These are phyloP conservation scores for Sebastes cheni DNA, from an alignment of 2,797 vertebrate genomes.

Conservation along the genomic window DNA sequence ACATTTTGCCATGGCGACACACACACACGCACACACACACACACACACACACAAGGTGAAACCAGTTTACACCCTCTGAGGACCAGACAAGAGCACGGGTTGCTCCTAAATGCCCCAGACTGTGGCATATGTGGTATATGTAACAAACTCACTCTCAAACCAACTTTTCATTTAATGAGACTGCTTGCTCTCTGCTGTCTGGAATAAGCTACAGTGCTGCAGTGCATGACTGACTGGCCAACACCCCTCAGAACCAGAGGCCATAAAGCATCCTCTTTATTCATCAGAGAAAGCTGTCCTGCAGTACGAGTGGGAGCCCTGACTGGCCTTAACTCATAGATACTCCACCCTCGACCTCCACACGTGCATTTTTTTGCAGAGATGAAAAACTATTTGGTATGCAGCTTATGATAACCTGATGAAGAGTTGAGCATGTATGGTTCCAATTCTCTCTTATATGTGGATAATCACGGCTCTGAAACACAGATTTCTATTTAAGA, in stretches of 20 bases:
- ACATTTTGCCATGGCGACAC: neutral
- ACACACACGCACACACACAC: neutral
- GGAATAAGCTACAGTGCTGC: conserved; percentile 40
- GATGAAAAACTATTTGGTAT: conserved; percentile 51
- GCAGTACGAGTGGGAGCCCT: conserved; percentile 53
- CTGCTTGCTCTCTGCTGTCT: conserved; percentile 34
- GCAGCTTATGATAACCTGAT: conserved; percentile 31
- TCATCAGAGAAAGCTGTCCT: conserved; percentile 54
- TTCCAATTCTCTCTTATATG: neutral
- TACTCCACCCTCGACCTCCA: conserved; percentile 35
- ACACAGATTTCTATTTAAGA: neutral
- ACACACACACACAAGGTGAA: neutral
- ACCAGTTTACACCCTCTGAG: neutral
- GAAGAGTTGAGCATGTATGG: conserved; percentile 25
- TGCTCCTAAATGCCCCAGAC: conserved; percentile 17
- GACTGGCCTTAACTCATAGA: conserved; percentile 37
- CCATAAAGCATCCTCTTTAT: conserved; percentile 65
- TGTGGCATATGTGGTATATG: neutral
- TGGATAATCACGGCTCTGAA: conserved; percentile 7
- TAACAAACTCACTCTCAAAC: conserved; percentile 28
- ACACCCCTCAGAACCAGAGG: conserved; percentile 40
- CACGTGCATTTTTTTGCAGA: conserved; percentile 34
- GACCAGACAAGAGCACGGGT: conserved; percentile 12
- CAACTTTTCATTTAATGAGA: conserved; percentile 43
- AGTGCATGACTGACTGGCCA: conserved; percentile 36